Percentiles rank a stretch among this genome's conserved stretches.
These are phyloP conservation scores for Pseudolaguvia tuberculata DNA, from an alignment of 2,113 vertebrate genomes.

Conservation along the genomic window DNA sequence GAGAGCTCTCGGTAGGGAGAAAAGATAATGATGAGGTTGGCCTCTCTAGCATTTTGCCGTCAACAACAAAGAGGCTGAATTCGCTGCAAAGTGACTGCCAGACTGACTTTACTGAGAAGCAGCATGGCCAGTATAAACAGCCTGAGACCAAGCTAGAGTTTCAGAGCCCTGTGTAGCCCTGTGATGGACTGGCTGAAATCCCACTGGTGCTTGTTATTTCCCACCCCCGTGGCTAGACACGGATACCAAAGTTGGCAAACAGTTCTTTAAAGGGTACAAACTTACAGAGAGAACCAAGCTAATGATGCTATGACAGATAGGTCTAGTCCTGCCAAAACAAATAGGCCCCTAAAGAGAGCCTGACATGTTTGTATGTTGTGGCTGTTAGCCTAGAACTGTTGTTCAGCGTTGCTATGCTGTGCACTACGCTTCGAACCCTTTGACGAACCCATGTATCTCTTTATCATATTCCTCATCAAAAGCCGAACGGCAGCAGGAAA, in stretches of 20 bases:
- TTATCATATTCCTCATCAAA: neutral
- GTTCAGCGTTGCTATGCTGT: slow-evolving; percentile 8
- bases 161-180: slow-evolving; percentile 34
- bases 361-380: slow-evolving; percentile 33
- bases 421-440: neutral
- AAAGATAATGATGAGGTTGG: slow-evolving; percentile 61
- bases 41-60: slow-evolving; percentile 55
- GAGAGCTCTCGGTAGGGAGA: slow-evolving; percentile 61
- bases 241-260: slow-evolving; percentile 55
- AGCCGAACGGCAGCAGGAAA: slow-evolving; percentile 2
- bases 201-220: slow-evolving; percentile 78
- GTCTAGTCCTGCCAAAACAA: slow-evolving; percentile 38
- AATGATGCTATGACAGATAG: slow-evolving; percentile 47
- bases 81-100: slow-evolving; percentile 50
- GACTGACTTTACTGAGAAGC: slow-evolving; percentile 51
- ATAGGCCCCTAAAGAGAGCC: slow-evolving; percentile 47
- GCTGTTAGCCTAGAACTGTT: slow-evolving; percentile 10
- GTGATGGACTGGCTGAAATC: slow-evolving; percentile 59
- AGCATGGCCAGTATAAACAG: slow-evolving; percentile 60
- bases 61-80: slow-evolving; percentile 51
- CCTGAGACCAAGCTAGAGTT: slow-evolving; percentile 28
- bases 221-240: slow-evolving; percentile 68
- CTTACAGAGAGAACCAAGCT: slow-evolving; percentile 52
- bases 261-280: slow-evolving; percentile 44
- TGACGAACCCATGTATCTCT: slow-evolving; percentile 8